These are phyloP conservation scores for Bombus polaris DNA, from an alignment of 1,140 invertebrate species.

Conservation along the genomic window DNA sequence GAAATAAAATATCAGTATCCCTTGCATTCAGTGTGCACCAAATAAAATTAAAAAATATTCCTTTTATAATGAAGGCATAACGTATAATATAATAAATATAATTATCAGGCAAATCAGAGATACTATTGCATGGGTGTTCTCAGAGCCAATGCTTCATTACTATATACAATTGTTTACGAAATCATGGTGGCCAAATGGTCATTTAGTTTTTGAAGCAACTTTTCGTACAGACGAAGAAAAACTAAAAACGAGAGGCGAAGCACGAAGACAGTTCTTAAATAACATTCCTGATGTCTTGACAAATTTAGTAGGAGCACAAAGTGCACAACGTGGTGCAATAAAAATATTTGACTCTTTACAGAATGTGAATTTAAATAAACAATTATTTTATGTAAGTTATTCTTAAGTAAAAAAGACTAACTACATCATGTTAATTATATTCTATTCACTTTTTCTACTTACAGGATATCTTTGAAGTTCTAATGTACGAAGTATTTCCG, in stretches of 20 bases:
- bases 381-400: conserved; percentile 93
- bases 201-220: conserved; percentile 83
- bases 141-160: conserved; percentile 94
- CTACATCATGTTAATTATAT: conserved; percentile 35
- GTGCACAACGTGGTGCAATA: conserved; percentile 90
- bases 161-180: conserved; percentile 92
- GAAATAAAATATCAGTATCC: not conserved
- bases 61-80: no score
- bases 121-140: conserved; percentile 93
- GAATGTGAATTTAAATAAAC: conserved; percentile 93
- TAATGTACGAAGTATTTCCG: conserved; percentile 89
- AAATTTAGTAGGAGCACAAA: conserved; percentile 93
- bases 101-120: conserved; percentile 91
- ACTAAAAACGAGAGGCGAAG: conserved; percentile 85
- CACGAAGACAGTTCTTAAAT: conserved; percentile 87
- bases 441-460: conserved; percentile 53
- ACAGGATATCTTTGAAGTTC: conserved; percentile 89
- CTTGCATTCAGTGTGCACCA: not conserved
- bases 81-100: conserved; percentile 6
- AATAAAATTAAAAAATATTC: not conserved
- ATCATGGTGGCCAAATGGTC: conserved; percentile 94
- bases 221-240: conserved; percentile 87
- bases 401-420: conserved; percentile 27
- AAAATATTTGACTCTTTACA: conserved; percentile 95
- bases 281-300: conserved; percentile 91